These are phyloP conservation scores for Mormyrus proboscirostris DNA, from an alignment of 2,797 vertebrate species.

Conservation along the genomic window DNA sequence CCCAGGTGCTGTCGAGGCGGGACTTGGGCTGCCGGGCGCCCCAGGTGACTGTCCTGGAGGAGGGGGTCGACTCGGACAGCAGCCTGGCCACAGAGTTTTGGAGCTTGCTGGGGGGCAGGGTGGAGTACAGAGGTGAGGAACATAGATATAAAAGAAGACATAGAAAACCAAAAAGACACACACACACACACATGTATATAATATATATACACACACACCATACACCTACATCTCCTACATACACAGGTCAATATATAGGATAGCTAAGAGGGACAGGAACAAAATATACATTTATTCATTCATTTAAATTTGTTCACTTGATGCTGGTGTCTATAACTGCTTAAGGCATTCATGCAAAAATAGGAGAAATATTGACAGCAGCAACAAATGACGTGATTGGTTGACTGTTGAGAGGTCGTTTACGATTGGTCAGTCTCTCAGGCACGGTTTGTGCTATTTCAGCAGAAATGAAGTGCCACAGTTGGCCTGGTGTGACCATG, in stretches of 20 bases:
- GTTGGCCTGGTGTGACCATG: neutral
- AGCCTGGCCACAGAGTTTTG: constrained; percentile 59
- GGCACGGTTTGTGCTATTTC: neutral
- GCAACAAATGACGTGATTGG: neutral
- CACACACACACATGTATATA: too few relatives aligned
- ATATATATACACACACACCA: too few relatives aligned
- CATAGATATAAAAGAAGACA: neutral
- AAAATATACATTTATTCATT: constrained; percentile 1
- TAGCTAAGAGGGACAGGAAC: neutral
- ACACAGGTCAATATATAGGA: neutral
- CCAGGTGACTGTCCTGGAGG: constrained; percentile 56
- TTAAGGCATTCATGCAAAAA: neutral
- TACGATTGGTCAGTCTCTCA: neutral
- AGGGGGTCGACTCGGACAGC: constrained; percentile 57
- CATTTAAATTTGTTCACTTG: neutral
- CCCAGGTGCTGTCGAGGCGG: constrained; percentile 48
- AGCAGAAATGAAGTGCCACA: neutral
- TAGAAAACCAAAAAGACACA: neutral
- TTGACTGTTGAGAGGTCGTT: neutral
- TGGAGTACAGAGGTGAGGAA: constrained; percentile 55
- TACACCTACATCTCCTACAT: neutral
- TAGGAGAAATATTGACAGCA: neutral
- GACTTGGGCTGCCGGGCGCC: constrained; percentile 62
- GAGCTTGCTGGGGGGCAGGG: constrained; percentile 61
- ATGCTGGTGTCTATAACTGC: neutral